Conservation (phyloP, 2,888 invertebrate genomes). For the Phytoseiulus persimilis region DNA sequence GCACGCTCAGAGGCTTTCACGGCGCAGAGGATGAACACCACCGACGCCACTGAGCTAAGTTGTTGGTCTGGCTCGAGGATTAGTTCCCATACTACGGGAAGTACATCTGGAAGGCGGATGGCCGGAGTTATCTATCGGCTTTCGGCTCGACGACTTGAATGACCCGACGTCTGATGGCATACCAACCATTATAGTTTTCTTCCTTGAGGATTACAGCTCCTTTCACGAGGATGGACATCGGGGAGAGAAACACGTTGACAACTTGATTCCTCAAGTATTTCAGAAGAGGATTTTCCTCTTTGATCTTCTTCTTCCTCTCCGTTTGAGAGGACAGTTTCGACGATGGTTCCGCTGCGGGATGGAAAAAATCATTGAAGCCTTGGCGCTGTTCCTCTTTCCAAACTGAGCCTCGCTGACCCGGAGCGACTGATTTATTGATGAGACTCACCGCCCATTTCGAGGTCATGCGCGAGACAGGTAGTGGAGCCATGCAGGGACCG, state of each 20-base stretch:
- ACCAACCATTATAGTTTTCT: slow-evolving; percentile 62
- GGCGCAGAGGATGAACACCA: slow-evolving; percentile 82
- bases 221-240: slow-evolving; percentile 75
- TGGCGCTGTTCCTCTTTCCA: neutral
- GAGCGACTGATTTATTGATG: neutral
- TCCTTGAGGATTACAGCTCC: slow-evolving; percentile 79
- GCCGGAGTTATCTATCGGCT: too few relatives aligned
- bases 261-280: slow-evolving; percentile 69
- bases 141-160: too few relatives aligned
- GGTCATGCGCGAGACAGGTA: slow-evolving; percentile 45
- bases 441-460: slow-evolving; percentile 48
- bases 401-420: neutral
- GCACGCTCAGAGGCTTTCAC: slow-evolving; percentile 84
- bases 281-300: slow-evolving; percentile 62
- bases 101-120: slow-evolving; percentile 57
- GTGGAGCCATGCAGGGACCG: slow-evolving; percentile 45
- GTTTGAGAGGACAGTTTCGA: slow-evolving; percentile 41
- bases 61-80: slow-evolving; percentile 74
- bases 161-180: neutral
- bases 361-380: neutral
- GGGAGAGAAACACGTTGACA: slow-evolving; percentile 76
- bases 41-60: slow-evolving; percentile 58
- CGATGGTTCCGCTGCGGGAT: slow-evolving; percentile 36
- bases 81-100: slow-evolving; percentile 90
- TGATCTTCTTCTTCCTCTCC: slow-evolving; percentile 49